phyloP scores from a whole-genome alignment of 2,888 invertebrate species.

The Scelioninae gen. 2 region DNA sequence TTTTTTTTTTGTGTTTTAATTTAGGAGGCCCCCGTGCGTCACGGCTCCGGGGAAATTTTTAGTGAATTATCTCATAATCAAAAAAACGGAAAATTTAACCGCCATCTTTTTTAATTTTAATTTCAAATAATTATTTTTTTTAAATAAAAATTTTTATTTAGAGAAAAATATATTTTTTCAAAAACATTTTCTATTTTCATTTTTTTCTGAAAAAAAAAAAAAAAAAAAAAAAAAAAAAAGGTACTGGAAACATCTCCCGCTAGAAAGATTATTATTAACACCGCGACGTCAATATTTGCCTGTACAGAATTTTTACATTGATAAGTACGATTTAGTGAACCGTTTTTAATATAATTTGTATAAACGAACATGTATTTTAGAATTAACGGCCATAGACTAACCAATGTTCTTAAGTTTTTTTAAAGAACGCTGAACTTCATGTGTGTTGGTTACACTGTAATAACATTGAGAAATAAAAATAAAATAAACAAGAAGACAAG shows the following conservation, averaged over 20 bases:
- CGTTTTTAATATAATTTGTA: conserved; percentile 41
- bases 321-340: conserved; percentile 35
- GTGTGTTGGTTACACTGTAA: conserved; percentile 9
- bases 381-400: background rate
- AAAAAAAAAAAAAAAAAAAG: too few species aligned
- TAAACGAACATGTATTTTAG: conserved; percentile 25
- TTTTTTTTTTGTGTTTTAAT: too few species aligned
- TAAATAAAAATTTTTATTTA: too few species aligned
- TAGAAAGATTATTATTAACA: conserved; percentile 8
- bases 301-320: conserved; percentile 42
- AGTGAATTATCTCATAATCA: too few species aligned
- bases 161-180: too few species aligned
- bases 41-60: too few species aligned
- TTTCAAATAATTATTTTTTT: too few species aligned
- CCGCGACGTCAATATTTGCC: conserved; percentile 31
- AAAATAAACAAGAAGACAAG: background rate
- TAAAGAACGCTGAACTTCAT: background rate
- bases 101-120: too few species aligned
- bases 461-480: background rate
- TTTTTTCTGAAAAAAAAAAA: conserved; percentile 4
- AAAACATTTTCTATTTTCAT: too few species aligned
- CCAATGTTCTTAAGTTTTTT: conserved; percentile 10
- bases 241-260: conserved; percentile 10
- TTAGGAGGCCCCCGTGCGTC: too few species aligned
- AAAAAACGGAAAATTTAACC: too few species aligned